Base-by-base conservation (phyloP, 2,797 vertebrate species). In the Chelon labrosus region DNA sequence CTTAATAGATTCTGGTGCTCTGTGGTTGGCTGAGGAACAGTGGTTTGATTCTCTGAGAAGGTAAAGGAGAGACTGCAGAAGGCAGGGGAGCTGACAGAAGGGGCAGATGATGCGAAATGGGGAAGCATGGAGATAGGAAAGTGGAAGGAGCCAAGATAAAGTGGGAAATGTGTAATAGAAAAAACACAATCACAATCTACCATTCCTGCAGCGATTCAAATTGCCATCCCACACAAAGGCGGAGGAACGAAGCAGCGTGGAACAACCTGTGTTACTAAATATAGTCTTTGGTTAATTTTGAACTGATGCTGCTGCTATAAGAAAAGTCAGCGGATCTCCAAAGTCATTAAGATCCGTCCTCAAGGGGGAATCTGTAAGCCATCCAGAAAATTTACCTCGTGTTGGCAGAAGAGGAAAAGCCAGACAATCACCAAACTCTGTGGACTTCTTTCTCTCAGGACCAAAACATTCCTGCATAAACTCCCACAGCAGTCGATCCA, bases 1-100 rank as follows among this genome's bases (percentile, higher is more conserved):
- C 77, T 76, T 85, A 91, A 88, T 71, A 64, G 83, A 83, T 83
- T 82, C 77, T 61, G 10, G 55, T 4, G 13, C 70, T 79, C 65
- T 22, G 54, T 65, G 79, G 65, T 77, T 75, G 76, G 77, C 75
- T 77, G 68, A 61, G 70, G 65, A 80, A 65, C 71, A 16, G 59
- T 62, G 65, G 85, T 73, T 82, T 89, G 65, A 84, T 84, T 75
- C 67, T 68, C 46, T 20, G 38, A 63, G 70, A 80, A 27, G 66
- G 82, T 65, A 65, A 65, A 65, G 59, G 42, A 68, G 65, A 71
- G 42, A 16, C 12, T 42, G 27, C 41, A 65, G 49, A 44, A 37
- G n/a, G 31, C 54, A 12, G 16, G n/a, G 13, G 20, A 46, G 73
- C 61, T 44, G 55, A 70, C 25, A 59, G 46, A 51, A 50, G 17